Percentiles rank a stretch among this genome's conserved stretches.
Evolutionary conservation across 1,140 invertebrate species (phyloP).

Genomic region (Pogonognathellus flavescens): DNA sequence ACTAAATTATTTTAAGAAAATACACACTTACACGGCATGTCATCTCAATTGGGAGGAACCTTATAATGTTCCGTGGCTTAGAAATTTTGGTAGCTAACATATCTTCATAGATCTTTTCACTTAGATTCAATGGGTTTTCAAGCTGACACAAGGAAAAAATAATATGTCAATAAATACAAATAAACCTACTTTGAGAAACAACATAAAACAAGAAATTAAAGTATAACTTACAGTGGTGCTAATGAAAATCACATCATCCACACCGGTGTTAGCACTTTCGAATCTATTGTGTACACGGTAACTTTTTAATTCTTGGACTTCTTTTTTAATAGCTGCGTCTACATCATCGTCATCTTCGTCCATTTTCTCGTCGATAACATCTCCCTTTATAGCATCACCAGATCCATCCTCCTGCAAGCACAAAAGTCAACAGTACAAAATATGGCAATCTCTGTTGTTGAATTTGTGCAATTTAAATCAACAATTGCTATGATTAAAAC

Average conservation of each 20-base stretch:
- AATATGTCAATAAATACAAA: slow-evolving; percentile 2
- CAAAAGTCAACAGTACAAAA: too few species aligned
- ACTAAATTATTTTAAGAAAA: neutral
- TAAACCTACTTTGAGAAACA: neutral
- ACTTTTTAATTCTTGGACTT: slow-evolving; percentile 77
- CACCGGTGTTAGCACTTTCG: slow-evolving; percentile 80
- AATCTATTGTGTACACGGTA: slow-evolving; percentile 70
- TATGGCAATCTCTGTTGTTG: too few species aligned
- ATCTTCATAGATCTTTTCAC: slow-evolving; percentile 80
- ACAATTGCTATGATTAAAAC: too few species aligned
- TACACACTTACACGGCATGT: slow-evolving; percentile 77
- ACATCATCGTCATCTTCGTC: slow-evolving; percentile 67
- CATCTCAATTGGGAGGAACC: slow-evolving; percentile 83
- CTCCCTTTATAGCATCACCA: neutral
- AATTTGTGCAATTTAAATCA: too few species aligned
- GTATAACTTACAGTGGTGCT: slow-evolving; percentile 75
- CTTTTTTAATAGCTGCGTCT: slow-evolving; percentile 74
- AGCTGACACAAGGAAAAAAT: neutral
- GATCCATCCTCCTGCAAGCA: too few species aligned
- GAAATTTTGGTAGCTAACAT: slow-evolving; percentile 77
- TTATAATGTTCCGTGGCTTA: slow-evolving; percentile 80
- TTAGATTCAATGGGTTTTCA: slow-evolving; percentile 65
- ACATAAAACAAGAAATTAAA: too few species aligned
- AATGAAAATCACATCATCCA: slow-evolving; percentile 88
- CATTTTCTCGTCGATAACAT: slow-evolving; percentile 65